Base-by-base conservation (phyloP, 2,888 invertebrate genomes). In the Polyommatus icarus region DNA sequence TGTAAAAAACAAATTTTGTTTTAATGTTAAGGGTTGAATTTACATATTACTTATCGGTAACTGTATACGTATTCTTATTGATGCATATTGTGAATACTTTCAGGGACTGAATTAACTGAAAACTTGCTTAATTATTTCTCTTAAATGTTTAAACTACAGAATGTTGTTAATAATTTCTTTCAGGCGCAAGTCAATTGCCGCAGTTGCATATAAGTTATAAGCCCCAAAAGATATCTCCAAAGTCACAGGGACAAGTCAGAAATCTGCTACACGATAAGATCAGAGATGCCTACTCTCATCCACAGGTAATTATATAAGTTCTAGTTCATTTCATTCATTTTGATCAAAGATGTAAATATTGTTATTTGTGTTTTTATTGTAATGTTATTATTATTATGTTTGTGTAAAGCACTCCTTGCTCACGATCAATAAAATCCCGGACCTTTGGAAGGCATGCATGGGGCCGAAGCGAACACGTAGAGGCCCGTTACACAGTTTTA, bases 191-290 rank as follows among this genome's bases (percentile, higher is more conserved):
- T 71, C 96, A 96, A 82, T 94, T 98, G 80, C 99, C 99, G 0
- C 96, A 97, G 84, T 93, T 99, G 82, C 98, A 99, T 91, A 99
- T 99, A 88, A 99, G 99, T 91, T 99, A 99, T 95, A 99, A 99
- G 92, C 99, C 99, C 72, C 99, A 99, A 95, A 99, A 99, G 93
- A 99, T 99, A 90, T 99, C 99, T 83, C 99, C 99, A 4, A 99
- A 99, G 92, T 98, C 98, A 78, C 97, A 98, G 87, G 98, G 99
- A 71, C 95, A 97, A 80, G 99, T 99, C 5, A 96, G 99, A 75
- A 97, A 97, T 86, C 94, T 99, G 86, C 94, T 99, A 80, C 99
- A 99, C 86, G 99, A 99, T 79, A 99, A 99, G 91, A 99, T 99
- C 85, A 96, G 99, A 80, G 99, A 99, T 94, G 98, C 99, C 24